Conservation (phyloP, 2,797 vertebrate genomes). For the Allochrocebus solatus region DNA sequence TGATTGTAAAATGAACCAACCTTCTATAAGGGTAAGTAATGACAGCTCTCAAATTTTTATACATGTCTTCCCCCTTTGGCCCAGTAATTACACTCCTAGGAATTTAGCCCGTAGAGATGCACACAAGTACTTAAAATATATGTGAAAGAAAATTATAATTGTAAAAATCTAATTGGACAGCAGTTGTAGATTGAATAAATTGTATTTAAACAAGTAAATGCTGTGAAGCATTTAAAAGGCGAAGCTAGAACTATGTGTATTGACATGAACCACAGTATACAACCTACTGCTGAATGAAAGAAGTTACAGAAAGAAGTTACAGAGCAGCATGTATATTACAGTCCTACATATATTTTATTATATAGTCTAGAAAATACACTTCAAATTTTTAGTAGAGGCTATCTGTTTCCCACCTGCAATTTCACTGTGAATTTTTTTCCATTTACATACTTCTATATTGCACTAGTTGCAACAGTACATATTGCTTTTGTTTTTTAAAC, state of each 20-base stretch:
- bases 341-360: background rate
- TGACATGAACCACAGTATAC: background rate
- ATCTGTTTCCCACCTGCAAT: background rate
- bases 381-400: background rate
- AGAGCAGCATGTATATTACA: background rate
- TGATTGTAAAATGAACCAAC: background rate
- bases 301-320: background rate
- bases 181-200: background rate
- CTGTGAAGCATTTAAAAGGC: background rate
- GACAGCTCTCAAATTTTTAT: constrained; percentile 4
- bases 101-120: background rate
- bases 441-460: background rate
- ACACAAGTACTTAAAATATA: background rate
- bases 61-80: background rate
- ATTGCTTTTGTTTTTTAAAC: background rate
- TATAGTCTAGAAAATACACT: background rate
- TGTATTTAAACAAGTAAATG: background rate
- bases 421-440: background rate
- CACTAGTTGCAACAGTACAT: background rate
- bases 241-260: background rate
- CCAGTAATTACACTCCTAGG: background rate
- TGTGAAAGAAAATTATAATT: background rate
- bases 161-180: background rate
- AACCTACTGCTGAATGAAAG: background rate
- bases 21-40: background rate